Percentiles rank a stretch among this genome's conserved stretches.
Evolutionary conservation across 2,797 vertebrate genomes (phyloP).

Genomic region (Gambusia yucatana): DNA sequence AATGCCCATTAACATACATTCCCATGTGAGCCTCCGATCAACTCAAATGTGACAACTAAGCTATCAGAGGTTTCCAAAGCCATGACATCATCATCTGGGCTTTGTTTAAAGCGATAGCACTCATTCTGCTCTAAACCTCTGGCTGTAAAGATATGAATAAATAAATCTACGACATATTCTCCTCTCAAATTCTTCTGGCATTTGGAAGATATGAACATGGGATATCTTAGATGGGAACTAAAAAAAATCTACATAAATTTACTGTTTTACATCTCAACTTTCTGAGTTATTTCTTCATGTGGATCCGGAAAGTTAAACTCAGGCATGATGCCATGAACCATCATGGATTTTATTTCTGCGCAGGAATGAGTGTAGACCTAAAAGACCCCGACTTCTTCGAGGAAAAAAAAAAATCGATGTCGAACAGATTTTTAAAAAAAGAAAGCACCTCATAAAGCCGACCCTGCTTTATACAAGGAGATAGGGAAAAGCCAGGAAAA

Average conservation of each 20-base stretch:
- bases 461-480: constrained; percentile 27
- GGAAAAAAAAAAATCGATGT: not conserved
- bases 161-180: too few relatives aligned
- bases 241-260: not conserved
- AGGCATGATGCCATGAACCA: not conserved
- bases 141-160: too few relatives aligned
- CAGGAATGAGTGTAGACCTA: constrained; percentile 11
- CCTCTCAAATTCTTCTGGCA: too few relatives aligned
- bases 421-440: constrained; percentile 21
- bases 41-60: too few relatives aligned
- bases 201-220: too few relatives aligned
- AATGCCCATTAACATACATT: too few relatives aligned
- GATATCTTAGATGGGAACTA: too few relatives aligned
- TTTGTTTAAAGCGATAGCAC: too few relatives aligned
- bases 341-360: not conserved
- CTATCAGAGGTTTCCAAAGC: too few relatives aligned
- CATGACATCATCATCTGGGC: too few relatives aligned
- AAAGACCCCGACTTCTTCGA: constrained; percentile 17
- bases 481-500: constrained; percentile 21
- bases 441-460: constrained; percentile 24
- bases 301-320: not conserved
- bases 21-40: too few relatives aligned
- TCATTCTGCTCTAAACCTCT: too few relatives aligned
- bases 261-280: not conserved
- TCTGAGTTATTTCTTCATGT: not conserved